Percentiles rank a stretch among this genome's conserved stretches.
These are phyloP conservation scores for Peromyscus polionotus DNA, from an alignment of 2,113 vertebrate species.

Conservation along the genomic window DNA sequence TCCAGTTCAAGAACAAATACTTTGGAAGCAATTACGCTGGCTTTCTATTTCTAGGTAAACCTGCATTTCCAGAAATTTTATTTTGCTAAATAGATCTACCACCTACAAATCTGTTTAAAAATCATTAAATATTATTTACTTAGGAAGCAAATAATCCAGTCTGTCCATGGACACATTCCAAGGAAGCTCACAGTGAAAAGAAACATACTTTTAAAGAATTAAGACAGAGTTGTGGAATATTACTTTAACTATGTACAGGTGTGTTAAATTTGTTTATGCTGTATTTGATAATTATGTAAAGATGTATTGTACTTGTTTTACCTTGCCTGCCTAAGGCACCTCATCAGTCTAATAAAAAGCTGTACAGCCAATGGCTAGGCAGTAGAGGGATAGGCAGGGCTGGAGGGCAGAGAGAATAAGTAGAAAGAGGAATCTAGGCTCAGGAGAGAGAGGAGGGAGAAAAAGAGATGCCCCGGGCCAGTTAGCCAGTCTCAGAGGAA, in stretches of 20 bases:
- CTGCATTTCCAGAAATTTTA: slow-evolving; percentile 37
- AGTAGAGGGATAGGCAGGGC: background rate
- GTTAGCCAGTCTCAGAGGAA: background rate
- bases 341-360: background rate
- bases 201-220: slow-evolving; percentile 17
- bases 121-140: background rate
- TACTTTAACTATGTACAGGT: background rate
- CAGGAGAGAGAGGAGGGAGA: no score
- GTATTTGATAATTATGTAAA: background rate
- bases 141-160: slow-evolving; percentile 21
- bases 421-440: no score
- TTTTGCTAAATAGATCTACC: background rate
- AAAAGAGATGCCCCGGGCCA: background rate
- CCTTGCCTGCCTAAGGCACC: background rate
- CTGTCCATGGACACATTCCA: background rate
- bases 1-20: background rate
- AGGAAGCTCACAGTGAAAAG: slow-evolving; percentile 21
- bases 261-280: background rate
- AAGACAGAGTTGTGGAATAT: background rate
- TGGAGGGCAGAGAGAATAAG: no score
- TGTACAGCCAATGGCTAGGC: background rate
- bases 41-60: slow-evolving; percentile 35
- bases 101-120: slow-evolving; percentile 2
- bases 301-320: background rate
- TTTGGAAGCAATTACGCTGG: background rate